phyloP scores from a whole-genome alignment of 2,888 invertebrate species.

The Automeris io region DNA sequence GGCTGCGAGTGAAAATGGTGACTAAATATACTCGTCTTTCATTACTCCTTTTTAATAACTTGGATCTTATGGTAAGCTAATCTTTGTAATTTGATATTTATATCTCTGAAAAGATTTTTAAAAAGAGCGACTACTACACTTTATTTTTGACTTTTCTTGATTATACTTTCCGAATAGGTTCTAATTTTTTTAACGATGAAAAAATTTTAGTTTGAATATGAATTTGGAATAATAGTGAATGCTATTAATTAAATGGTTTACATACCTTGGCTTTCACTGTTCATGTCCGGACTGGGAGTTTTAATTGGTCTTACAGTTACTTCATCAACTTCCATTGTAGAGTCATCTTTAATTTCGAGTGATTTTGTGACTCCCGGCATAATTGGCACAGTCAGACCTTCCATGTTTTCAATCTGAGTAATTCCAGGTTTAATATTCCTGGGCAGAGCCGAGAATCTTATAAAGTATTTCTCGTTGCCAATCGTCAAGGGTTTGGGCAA shows the following conservation, averaged over 20 bases:
- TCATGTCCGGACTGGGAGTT: constrained; percentile 53
- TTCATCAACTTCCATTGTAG: constrained; percentile 40
- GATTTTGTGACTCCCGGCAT: constrained; percentile 16
- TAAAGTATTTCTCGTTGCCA: constrained; percentile 86
- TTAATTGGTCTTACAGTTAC: constrained; percentile 33
- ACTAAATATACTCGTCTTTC: too few relatives aligned
- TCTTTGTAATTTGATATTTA: too few relatives aligned
- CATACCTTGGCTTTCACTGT: constrained; percentile 53
- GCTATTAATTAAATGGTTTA: too few relatives aligned
- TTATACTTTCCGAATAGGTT: too few relatives aligned
- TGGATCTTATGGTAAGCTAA: too few relatives aligned
- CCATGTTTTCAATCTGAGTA: constrained; percentile 84
- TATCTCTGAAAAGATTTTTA: too few relatives aligned
- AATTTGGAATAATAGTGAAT: neutral
- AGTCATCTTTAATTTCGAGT: constrained; percentile 25
- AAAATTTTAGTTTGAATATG: too few relatives aligned
- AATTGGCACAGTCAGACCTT: constrained; percentile 56
- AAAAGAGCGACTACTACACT: too few relatives aligned
- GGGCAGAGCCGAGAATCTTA: constrained; percentile 88
- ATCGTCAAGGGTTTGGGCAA: constrained; percentile 87
- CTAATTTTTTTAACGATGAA: too few relatives aligned
- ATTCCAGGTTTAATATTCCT: constrained; percentile 83
- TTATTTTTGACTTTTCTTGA: too few relatives aligned
- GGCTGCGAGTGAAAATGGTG: too few relatives aligned
- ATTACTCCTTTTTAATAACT: too few relatives aligned